Base-by-base conservation (phyloP, 2,888 invertebrate genomes). In the Miltochrista miniata region DNA sequence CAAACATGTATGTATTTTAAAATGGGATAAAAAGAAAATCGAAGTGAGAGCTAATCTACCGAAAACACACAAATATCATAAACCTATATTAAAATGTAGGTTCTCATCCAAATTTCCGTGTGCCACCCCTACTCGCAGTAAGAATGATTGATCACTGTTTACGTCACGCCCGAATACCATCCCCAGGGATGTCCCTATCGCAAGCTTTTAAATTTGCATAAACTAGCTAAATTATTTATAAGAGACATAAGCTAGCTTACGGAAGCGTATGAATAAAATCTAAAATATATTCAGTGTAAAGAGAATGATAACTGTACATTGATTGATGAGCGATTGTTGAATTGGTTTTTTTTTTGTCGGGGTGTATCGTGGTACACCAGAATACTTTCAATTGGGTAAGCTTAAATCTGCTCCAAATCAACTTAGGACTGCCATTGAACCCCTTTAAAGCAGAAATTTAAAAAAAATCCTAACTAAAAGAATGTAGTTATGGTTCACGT, bases 71-170 rank as follows among this genome's bases (percentile, higher is more conserved):
- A 48, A 68, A 45, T 39, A 56, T 50, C 43, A 42, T n/a, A 44
- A 42, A 34, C 44, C 34, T 15, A n/a, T 31, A 40, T 45, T 42
- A 46, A 44, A 54, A 44, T 44, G 36, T 52, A 52, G 48, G 36
- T 42, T 43, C 30, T 30, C 42, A 37, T 24, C 18, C 40, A 52
- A 64, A 68, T 38, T 35, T 48, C 34, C 40, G 13, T 31, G 54
- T 41, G 58, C 43, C 64, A 52, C n/a, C 68, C 65, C 61, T 65
- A 56, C 50, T 64, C 45, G 34, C 50, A 11, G 40, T 31, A 51
- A 42, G 30, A 41, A 66, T 65, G 65, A 66, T 66, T 66, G 65
- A 66, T 66, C 46, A 24, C 59, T 68, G 63, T 66, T 65, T 65
- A 59, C 54, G 62, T 40, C 56, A 46, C 38, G 46, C 54, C 45